A percentile compares a stretch with the other conserved stretches of the same genome.
phyloP scores from a whole-genome alignment of 2,797 vertebrate species.

The Moxostoma hubbsi region DNA sequence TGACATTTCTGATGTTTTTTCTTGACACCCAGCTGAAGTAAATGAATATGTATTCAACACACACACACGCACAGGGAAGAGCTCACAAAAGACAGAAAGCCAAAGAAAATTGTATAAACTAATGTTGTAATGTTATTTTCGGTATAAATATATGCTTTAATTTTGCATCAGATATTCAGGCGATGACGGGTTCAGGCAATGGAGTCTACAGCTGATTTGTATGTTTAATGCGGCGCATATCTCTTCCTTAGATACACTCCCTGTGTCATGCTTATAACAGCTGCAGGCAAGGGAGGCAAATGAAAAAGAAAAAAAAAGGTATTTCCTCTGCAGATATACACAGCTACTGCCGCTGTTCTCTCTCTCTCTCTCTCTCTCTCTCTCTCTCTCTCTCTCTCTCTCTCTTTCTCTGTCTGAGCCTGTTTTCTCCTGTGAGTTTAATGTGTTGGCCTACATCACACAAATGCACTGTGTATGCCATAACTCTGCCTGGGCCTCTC shows the following conservation, averaged over 20 bases:
- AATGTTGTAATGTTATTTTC: slow-evolving; percentile 36
- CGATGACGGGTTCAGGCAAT: slow-evolving; percentile 20
- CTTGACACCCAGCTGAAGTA: slow-evolving; percentile 32
- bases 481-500: slow-evolving; percentile 61
- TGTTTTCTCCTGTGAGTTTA: slow-evolving; percentile 49
- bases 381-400: slow-evolving; percentile 38
- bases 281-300: slow-evolving; percentile 63
- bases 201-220: slow-evolving; percentile 56
- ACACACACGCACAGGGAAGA: slow-evolving; percentile 40
- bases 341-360: slow-evolving; percentile 46
- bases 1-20: slow-evolving; percentile 31
- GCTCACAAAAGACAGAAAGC: slow-evolving; percentile 28
- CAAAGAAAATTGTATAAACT: slow-evolving; percentile 46
- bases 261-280: slow-evolving; percentile 58
- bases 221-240: slow-evolving; percentile 60
- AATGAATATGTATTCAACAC: slow-evolving; percentile 71
- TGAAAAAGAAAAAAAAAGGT: slow-evolving; percentile 64
- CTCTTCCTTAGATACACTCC: slow-evolving; percentile 55
- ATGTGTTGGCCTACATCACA: slow-evolving; percentile 62
- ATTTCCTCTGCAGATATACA: slow-evolving; percentile 60
- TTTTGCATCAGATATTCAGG: slow-evolving; percentile 49
- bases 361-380: neutral
- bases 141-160: slow-evolving; percentile 52
- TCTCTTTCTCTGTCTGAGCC: slow-evolving; percentile 22
- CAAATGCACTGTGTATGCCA: slow-evolving; percentile 61